These are phyloP conservation scores for Hyperoplus immaculatus DNA, from an alignment of 2,797 vertebrate species.

Conservation along the genomic window DNA sequence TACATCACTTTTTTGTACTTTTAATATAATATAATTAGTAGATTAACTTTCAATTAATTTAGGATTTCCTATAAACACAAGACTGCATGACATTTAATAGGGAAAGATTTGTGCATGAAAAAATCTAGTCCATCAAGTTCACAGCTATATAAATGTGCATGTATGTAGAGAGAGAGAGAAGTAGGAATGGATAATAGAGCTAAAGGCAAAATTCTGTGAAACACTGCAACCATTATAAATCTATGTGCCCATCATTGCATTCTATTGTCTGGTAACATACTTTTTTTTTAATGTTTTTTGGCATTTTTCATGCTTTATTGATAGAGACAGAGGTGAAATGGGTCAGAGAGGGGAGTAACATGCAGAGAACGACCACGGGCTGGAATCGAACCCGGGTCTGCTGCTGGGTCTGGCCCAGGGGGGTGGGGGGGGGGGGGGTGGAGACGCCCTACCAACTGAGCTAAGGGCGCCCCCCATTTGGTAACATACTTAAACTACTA, in stretches of 20 bases:
- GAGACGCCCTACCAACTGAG: too few relatives aligned
- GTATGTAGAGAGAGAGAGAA: constrained; percentile 47
- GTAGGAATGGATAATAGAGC: background rate
- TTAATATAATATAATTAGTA: constrained; percentile 32
- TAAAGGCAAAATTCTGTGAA: background rate
- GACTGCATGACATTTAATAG: constrained; percentile 1
- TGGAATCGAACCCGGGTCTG: too few relatives aligned
- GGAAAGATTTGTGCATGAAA: background rate
- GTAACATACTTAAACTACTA: too few relatives aligned
- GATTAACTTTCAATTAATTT: constrained; percentile 43
- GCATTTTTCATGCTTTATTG: too few relatives aligned
- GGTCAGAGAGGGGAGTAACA: too few relatives aligned
- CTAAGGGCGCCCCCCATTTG: too few relatives aligned
- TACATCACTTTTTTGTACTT: constrained; percentile 27
- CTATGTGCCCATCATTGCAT: background rate
- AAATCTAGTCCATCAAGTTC: background rate
- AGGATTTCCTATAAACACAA: constrained; percentile 1
- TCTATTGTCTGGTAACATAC: background rate
- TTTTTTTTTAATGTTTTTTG: too few relatives aligned
- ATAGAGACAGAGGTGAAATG: too few relatives aligned
- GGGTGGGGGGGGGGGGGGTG: too few relatives aligned
- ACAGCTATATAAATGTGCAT: background rate
- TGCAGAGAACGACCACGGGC: too few relatives aligned
- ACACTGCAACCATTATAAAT: background rate
- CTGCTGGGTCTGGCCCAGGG: too few relatives aligned